phyloP scores from a whole-genome alignment of 30 jellyfish, hydroid and myxozoan genomes.

The Hydra vulgaris region DNA sequence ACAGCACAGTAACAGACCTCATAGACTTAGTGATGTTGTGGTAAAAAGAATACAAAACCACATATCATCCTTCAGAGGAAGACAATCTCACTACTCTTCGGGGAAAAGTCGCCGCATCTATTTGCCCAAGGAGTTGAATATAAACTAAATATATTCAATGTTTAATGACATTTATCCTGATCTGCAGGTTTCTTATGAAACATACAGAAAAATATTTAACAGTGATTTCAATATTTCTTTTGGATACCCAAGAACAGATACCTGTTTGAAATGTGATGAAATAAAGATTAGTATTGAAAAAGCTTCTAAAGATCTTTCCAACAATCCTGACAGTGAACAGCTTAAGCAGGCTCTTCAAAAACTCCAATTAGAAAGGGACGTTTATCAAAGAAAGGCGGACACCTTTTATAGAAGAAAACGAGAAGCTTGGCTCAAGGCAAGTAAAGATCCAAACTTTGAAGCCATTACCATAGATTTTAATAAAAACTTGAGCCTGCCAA shows the following conservation, averaged over 20 bases:
- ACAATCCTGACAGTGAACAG: background rate
- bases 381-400: background rate
- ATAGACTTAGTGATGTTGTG: too few relatives aligned
- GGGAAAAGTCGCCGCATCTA: background rate
- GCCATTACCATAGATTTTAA: background rate
- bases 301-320: background rate
- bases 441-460: background rate
- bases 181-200: background rate
- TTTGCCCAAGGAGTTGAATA: background rate
- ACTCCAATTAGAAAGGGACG: background rate
- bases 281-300: background rate
- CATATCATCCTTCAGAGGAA: too few relatives aligned
- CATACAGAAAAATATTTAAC: background rate
- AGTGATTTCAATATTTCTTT: background rate
- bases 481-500: background rate
- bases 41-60: too few relatives aligned
- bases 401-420: background rate
- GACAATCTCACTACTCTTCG: background rate
- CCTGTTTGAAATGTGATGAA: background rate
- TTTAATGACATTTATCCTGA: background rate
- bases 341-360: background rate
- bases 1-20: background rate
- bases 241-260: background rate
- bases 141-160: background rate
- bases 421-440: too few relatives aligned